Evolutionary conservation across 2,888 invertebrate species (phyloP).

Genomic region (Holacanthella duospinosa): DNA sequence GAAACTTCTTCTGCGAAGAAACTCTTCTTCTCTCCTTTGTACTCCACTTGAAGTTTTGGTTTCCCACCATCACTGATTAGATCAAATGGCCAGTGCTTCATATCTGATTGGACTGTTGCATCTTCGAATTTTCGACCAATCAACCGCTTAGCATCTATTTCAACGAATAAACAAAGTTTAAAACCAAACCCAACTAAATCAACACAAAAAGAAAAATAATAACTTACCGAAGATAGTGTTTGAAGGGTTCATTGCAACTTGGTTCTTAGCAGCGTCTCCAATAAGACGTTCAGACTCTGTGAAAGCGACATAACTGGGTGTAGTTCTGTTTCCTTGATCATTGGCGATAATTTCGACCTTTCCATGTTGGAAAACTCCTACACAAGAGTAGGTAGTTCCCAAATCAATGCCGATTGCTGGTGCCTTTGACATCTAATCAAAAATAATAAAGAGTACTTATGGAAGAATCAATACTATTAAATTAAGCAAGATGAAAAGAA

Average conservation of each 20-base stretch:
- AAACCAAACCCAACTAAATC: too few relatives aligned
- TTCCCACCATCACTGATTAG: too few relatives aligned
- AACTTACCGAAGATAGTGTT: conserved; percentile 57
- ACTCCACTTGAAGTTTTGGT: conserved; percentile 39
- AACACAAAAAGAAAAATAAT: too few relatives aligned
- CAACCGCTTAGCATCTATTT: conserved; percentile 11
- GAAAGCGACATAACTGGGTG: conserved; percentile 75
- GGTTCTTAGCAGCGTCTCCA: conserved; percentile 78
- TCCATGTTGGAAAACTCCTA: conserved; percentile 68
- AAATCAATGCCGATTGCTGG: conserved; percentile 73
- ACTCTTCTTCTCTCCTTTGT: conserved; percentile 53
- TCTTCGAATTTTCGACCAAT: conserved; percentile 86
- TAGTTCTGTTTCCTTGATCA: conserved; percentile 71
- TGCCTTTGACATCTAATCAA: conserved; percentile 7
- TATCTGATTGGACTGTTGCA: too few relatives aligned
- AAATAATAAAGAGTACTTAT: too few relatives aligned
- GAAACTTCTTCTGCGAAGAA: conserved; percentile 55
- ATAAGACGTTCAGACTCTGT: conserved; percentile 72
- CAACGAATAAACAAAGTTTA: too few relatives aligned
- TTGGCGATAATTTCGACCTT: conserved; percentile 76
- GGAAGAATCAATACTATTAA: neutral
- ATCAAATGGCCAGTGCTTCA: too few relatives aligned
- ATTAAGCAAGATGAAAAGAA: too few relatives aligned
- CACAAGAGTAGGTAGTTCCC: conserved; percentile 77
- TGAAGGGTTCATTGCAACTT: conserved; percentile 75